These are phyloP conservation scores for Drosophila affinis DNA, from an alignment of 2,888 invertebrate genomes.

Conservation along the genomic window DNA sequence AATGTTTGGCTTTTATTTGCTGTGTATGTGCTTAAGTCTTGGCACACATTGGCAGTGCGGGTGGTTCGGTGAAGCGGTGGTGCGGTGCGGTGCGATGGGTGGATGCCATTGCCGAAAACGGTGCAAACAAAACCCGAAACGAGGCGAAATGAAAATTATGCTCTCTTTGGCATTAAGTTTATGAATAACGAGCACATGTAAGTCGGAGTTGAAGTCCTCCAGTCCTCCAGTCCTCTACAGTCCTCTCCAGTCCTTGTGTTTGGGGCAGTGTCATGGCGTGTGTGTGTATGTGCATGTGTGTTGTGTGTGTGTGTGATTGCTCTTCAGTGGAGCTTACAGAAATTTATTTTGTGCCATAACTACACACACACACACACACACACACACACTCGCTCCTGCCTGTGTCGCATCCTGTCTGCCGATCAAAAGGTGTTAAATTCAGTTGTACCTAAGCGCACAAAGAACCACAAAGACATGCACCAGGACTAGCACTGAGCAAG, in stretches of 20 bases:
- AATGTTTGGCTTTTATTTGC: constrained; percentile 73
- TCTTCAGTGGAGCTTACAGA: constrained; percentile 62
- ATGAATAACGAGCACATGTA: constrained; percentile 72
- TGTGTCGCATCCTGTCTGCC: constrained; percentile 50
- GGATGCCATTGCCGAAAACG: constrained; percentile 33
- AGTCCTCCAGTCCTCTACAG: background rate
- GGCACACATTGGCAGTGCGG: constrained; percentile 4
- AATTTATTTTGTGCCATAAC: constrained; percentile 71
- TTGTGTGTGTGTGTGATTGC: constrained; percentile 34
- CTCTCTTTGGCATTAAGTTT: constrained; percentile 76
- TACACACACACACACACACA: constrained; percentile 36
- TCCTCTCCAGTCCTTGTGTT: background rate
- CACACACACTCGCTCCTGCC: constrained; percentile 6
- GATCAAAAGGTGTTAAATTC: constrained; percentile 75
- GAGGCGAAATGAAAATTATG: constrained; percentile 74
- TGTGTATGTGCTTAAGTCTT: constrained; percentile 43
- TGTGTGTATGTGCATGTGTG: background rate
- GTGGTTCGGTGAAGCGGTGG: background rate
- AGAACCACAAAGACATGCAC: constrained; percentile 57
- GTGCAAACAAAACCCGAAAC: constrained; percentile 57
- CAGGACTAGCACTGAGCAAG: too few relatives aligned
- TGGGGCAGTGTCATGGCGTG: constrained; percentile 17
- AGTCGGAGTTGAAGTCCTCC: constrained; percentile 32
- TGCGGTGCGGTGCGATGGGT: background rate
- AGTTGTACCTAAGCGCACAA: constrained; percentile 71